Evolutionary conservation across 2,113 vertebrate species (phyloP).

Genomic region (Tympanuchus pallidicinctus): DNA sequence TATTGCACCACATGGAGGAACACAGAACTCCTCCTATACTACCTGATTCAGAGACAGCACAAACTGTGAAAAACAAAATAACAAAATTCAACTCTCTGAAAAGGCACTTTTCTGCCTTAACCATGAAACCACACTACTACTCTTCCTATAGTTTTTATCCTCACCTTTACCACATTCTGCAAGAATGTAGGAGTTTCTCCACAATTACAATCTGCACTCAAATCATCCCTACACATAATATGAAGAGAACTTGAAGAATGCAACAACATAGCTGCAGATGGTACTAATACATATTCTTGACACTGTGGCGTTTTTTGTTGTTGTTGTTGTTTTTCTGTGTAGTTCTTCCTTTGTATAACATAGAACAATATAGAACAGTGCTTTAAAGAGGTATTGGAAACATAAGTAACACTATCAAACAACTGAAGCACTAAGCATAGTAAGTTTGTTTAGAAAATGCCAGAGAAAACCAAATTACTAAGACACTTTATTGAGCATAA

Average conservation of each 20-base stretch:
- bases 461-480: slow-evolving; percentile 14
- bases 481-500: slow-evolving; percentile 20
- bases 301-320: not conserved
- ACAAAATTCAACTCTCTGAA: not conserved
- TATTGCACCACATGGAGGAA: not conserved
- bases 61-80: not conserved
- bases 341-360: not conserved
- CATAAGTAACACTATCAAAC: slow-evolving; percentile 10
- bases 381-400: slow-evolving; percentile 29
- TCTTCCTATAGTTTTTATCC: not conserved
- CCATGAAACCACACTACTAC: not conserved
- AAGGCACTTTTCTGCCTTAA: not conserved
- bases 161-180: not conserved
- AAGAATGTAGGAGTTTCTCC: not conserved
- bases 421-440: not conserved
- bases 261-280: not conserved
- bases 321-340: not conserved
- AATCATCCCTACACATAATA: not conserved
- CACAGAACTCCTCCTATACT: fast-evolving
- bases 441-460: slow-evolving; percentile 12
- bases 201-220: not conserved
- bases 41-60: not conserved
- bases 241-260: not conserved
- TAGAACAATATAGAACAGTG: not conserved
- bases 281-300: not conserved